A percentile compares a stretch with the other conserved stretches of the same genome.
phyloP scores from a whole-genome alignment of 2,888 invertebrate genomes.

The Cerastoderma edule region DNA sequence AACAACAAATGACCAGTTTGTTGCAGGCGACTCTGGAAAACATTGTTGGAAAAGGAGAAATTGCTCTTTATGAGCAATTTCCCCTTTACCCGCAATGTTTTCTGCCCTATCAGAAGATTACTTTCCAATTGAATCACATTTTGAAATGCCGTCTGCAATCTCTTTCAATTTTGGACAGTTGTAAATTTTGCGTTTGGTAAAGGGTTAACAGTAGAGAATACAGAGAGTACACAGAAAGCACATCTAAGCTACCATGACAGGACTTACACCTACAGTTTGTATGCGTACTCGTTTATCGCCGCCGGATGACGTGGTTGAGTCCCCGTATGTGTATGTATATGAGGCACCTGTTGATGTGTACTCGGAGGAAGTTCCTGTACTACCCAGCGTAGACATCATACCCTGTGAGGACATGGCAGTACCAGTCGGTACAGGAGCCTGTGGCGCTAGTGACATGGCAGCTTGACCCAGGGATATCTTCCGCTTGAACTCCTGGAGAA shows the following conservation, averaged over 20 bases:
- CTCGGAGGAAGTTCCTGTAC: conserved; percentile 42
- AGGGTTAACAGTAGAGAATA: no score
- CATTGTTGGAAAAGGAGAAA: conserved; percentile 5
- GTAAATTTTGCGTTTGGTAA: no score
- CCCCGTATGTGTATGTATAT: conserved; percentile 59
- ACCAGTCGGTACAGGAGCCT: conserved; percentile 1
- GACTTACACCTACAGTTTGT: conserved; percentile 52
- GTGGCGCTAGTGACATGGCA: not conserved
- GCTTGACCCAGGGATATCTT: conserved; percentile 36
- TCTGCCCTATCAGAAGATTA: no score
- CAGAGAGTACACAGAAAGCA: no score
- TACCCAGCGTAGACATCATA: conserved; percentile 40
- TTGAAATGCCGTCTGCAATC: no score
- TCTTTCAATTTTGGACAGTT: no score
- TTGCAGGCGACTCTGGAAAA: no score
- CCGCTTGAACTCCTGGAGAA: conserved; percentile 48
- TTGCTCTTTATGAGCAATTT: conserved; percentile 5
- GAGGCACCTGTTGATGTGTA: conserved; percentile 59
- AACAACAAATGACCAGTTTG: no score
- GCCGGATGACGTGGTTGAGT: conserved; percentile 39
- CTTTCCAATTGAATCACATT: no score
- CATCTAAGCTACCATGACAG: conserved; percentile 22
- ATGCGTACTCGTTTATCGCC: conserved; percentile 61
- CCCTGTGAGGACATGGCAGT: conserved; percentile 23
- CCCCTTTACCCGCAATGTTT: not conserved